Evolutionary conservation across 2,888 invertebrate genomes (phyloP).

Genomic region (Xylocampa areola): DNA sequence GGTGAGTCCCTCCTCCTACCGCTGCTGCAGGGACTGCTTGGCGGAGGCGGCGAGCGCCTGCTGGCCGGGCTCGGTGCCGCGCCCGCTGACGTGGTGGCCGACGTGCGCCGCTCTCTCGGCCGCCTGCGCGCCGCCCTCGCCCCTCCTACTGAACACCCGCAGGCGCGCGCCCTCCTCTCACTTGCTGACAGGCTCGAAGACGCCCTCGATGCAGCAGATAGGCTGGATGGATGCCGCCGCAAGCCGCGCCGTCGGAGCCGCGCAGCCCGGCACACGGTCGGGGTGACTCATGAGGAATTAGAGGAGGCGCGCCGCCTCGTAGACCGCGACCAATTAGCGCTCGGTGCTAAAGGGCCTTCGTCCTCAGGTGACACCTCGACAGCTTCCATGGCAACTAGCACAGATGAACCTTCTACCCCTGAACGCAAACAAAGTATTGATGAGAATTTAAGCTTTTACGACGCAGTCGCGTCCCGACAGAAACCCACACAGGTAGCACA

Average conservation of each 20-base stretch:
- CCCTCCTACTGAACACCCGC: constrained; percentile 85
- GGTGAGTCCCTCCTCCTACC: constrained; percentile 94
- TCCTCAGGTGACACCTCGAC: constrained; percentile 73
- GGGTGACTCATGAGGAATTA: constrained; percentile 94
- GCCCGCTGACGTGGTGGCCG: constrained; percentile 92
- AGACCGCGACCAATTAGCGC: constrained; percentile 84
- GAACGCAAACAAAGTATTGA: constrained; percentile 76
- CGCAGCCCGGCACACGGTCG: constrained; percentile 94
- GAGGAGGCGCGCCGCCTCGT: constrained; percentile 94
- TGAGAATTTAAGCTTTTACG: constrained; percentile 72
- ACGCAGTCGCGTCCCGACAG: constrained; percentile 69
- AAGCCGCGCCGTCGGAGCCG: constrained; percentile 90
- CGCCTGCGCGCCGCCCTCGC: constrained; percentile 93
- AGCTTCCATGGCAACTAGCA: constrained; percentile 53
- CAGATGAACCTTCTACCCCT: constrained; percentile 70
- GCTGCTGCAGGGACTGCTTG: constrained; percentile 91
- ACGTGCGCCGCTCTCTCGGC: constrained; percentile 94
- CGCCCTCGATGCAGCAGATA: constrained; percentile 82
- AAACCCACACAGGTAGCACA: constrained; percentile 72
- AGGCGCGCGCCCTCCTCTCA: constrained; percentile 91
- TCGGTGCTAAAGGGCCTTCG: constrained; percentile 55
- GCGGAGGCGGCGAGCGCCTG: constrained; percentile 83
- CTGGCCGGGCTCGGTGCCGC: constrained; percentile 83
- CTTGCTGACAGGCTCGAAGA: constrained; percentile 93
- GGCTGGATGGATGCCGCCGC: constrained; percentile 80